Conservation (phyloP, 2,888 invertebrate genomes). For the Tetragonula carbonaria region DNA sequence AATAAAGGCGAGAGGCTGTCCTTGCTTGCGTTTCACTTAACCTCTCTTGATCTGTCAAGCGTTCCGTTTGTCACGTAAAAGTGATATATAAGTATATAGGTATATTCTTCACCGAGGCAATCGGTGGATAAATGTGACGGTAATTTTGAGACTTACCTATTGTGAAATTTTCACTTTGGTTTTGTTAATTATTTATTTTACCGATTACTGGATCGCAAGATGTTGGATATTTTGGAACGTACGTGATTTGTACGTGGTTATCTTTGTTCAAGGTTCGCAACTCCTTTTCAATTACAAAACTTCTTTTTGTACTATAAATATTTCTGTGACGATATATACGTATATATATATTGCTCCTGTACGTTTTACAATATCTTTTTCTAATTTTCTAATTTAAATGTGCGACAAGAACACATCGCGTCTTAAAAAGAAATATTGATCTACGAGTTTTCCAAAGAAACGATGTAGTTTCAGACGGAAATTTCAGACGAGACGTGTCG, state of each 20-base stretch:
- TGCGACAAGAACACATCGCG: too few species aligned
- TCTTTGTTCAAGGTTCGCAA: not conserved
- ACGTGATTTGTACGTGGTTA: too few species aligned
- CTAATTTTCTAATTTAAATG: not conserved
- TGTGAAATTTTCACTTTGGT: too few species aligned
- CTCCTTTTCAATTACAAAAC: not conserved
- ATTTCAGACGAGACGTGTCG: too few species aligned
- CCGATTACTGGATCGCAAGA: too few species aligned
- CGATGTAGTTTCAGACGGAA: too few species aligned
- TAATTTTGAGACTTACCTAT: too few species aligned
- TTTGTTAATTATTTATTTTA: too few species aligned
- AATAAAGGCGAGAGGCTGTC: not conserved
- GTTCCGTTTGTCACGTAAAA: constrained; percentile 1
- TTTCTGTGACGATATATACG: not conserved
- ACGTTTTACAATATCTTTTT: not conserved
- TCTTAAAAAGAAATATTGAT: not conserved
- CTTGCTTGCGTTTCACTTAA: constrained; percentile 21
- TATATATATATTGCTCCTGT: not conserved
- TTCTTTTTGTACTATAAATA: not conserved
- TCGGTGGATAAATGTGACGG: not conserved
- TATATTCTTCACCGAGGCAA: not conserved
- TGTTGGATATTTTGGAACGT: too few species aligned
- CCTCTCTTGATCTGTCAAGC: constrained; percentile 39
- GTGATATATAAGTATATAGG: not conserved
- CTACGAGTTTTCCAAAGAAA: too few species aligned